Percentiles rank a stretch among this genome's conserved stretches.
Conservation (phyloP, 2,888 invertebrate genomes). For the Ditylenchus weischeri region DNA sequence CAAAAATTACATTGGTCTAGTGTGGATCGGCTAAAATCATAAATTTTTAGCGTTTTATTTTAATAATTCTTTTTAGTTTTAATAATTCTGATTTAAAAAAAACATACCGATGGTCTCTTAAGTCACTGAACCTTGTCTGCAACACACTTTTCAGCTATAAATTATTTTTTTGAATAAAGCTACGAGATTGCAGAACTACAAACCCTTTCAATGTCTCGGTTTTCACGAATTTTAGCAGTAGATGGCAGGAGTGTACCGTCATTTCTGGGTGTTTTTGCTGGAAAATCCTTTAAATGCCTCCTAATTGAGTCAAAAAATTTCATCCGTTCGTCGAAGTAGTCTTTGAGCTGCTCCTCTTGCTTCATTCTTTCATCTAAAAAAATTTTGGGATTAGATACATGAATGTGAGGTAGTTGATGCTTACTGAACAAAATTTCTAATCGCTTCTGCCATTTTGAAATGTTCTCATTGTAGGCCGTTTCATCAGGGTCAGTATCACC, state of each 20-base stretch:
- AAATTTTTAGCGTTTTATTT: no score
- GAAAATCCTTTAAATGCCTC: slow-evolving; percentile 29
- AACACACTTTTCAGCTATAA: slow-evolving; percentile 33
- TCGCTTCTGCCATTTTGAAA: slow-evolving; percentile 26
- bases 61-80: no score
- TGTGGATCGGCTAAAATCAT: not conserved
- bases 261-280: slow-evolving; percentile 8
- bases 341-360: slow-evolving; percentile 10
- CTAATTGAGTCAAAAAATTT: slow-evolving; percentile 32
- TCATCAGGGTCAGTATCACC: slow-evolving; percentile 22
- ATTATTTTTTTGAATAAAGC: not conserved
- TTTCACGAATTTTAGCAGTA: slow-evolving; percentile 15
- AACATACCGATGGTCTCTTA: slow-evolving; percentile 23
- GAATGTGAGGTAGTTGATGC: no score
- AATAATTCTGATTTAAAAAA: no score
- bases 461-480: slow-evolving; percentile 26
- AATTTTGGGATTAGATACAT: not conserved
- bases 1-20: slow-evolving; percentile 16
- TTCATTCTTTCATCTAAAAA: not conserved
- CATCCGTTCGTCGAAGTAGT: slow-evolving; percentile 34
- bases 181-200: not conserved
- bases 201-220: slow-evolving; percentile 28
- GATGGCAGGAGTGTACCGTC: not conserved
- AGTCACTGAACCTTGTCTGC: slow-evolving; percentile 24
- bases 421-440: not conserved